These are phyloP conservation scores for Ennomos fuscantarius DNA, from an alignment of 2,888 invertebrate genomes.

Conservation along the genomic window DNA sequence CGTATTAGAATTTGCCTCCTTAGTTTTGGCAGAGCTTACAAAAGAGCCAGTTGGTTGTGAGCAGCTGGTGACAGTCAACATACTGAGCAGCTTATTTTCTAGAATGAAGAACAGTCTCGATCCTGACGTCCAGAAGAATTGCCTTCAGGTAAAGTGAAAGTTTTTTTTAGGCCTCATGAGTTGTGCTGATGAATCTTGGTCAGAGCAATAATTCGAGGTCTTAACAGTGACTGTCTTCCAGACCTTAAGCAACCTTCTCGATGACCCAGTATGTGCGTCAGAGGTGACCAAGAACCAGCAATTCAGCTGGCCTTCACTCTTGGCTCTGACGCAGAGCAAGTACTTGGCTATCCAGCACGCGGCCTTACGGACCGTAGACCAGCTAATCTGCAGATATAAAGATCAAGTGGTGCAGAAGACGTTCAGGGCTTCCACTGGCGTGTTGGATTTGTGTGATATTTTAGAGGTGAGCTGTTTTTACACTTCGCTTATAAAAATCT, in stretches of 20 bases:
- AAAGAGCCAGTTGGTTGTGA: conserved; percentile 77
- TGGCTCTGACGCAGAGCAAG: conserved; percentile 77
- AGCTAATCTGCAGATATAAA: conserved; percentile 74
- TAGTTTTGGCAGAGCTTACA: conserved; percentile 79
- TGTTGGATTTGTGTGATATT: conserved; percentile 77
- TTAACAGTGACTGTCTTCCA: conserved; percentile 33
- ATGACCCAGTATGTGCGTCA: conserved; percentile 75
- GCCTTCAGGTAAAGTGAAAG: conserved; percentile 70
- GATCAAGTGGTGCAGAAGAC: conserved; percentile 77
- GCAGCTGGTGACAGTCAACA: conserved; percentile 73
- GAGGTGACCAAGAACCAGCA: conserved; percentile 77
- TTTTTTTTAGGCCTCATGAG: too few relatives aligned
- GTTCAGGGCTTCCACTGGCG: conserved; percentile 78
- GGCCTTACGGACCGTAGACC: conserved; percentile 74
- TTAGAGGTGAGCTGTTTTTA: conserved; percentile 66
- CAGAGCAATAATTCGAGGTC: too few relatives aligned
- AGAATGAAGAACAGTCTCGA: conserved; percentile 80
- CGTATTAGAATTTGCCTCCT: conserved; percentile 82
- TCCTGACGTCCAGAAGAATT: conserved; percentile 85
- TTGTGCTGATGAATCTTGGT: too few relatives aligned
- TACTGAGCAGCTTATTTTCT: conserved; percentile 72
- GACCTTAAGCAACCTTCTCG: conserved; percentile 80
- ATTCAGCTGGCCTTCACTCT: conserved; percentile 77
- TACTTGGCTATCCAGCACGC: conserved; percentile 80
- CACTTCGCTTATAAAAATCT: too few relatives aligned